A percentile compares a stretch with the other conserved stretches of the same genome.
These are phyloP conservation scores for Crepidodera aurea DNA, from an alignment of 2,888 invertebrate species.

Conservation along the genomic window DNA sequence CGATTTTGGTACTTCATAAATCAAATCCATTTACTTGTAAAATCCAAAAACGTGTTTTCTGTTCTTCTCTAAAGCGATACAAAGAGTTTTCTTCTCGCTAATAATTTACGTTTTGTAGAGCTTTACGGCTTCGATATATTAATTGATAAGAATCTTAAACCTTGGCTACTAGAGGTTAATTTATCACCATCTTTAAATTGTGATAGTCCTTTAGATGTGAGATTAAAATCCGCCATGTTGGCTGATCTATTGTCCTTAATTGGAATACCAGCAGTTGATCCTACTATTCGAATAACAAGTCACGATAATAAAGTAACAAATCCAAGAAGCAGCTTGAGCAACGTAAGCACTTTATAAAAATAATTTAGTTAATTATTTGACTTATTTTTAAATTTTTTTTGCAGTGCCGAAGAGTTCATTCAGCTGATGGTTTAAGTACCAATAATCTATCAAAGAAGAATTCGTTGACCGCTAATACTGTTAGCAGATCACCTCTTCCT, in stretches of 20 bases:
- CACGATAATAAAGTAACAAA: conserved; percentile 16
- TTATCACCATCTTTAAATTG: conserved; percentile 91
- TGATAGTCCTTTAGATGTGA: conserved; percentile 91
- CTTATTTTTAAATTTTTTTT: conserved; percentile 9
- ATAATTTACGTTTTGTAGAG: conserved; percentile 70
- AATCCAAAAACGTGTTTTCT: too few species aligned
- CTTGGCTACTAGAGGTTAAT: conserved; percentile 96
- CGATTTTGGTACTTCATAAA: too few species aligned
- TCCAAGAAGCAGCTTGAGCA: conserved; percentile 55
- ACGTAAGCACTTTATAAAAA: conserved; percentile 50
- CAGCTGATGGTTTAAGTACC: conserved; percentile 71
- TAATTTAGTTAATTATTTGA: conserved; percentile 6
- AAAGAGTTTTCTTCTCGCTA: too few species aligned
- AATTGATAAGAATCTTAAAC: conserved; percentile 89
- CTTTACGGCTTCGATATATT: conserved; percentile 95
- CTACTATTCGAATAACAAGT: conserved; percentile 63
- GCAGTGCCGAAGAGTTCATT: conserved; percentile 77
- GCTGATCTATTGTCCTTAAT: conserved; percentile 91
- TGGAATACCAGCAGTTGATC: conserved; percentile 83
- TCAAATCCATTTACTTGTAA: too few species aligned
- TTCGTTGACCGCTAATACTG: conserved; percentile 35
- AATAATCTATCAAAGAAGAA: conserved; percentile 55
- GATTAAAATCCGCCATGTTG: conserved; percentile 90
- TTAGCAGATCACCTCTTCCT: conserved; percentile 54
- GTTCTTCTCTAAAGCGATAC: too few species aligned